Evolutionary conservation across 1,140 invertebrate genomes (phyloP).

Genomic region (Aphidius gifuensis): DNA sequence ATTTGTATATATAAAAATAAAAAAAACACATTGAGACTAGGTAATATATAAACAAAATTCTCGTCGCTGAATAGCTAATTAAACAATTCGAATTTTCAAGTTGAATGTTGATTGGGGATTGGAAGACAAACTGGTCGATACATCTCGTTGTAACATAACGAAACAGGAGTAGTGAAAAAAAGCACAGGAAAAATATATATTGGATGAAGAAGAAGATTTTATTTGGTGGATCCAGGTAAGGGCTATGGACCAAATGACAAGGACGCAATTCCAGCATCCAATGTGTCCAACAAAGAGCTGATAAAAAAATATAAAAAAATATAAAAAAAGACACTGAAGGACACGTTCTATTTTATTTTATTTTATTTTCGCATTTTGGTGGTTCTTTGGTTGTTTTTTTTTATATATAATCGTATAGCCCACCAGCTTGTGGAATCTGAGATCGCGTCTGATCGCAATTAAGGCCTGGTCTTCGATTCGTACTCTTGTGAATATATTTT

Average conservation of each 20-base stretch:
- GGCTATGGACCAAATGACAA: no score
- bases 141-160: constrained; percentile 55
- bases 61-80: constrained; percentile 45
- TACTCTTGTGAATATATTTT: constrained; percentile 39
- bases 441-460: constrained; percentile 37
- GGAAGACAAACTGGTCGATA: constrained; percentile 50
- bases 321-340: constrained; percentile 6
- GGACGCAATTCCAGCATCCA: no score
- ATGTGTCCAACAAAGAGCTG: constrained; percentile 10
- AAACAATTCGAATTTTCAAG: constrained; percentile 46
- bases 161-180: constrained; percentile 49
- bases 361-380: constrained; percentile 2
- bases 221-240: constrained; percentile 20
- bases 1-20: constrained; percentile 26
- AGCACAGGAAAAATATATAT: constrained; percentile 32
- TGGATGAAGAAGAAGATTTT: constrained; percentile 32
- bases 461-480: constrained; percentile 34
- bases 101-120: constrained; percentile 35
- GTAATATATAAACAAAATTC: constrained; percentile 13
- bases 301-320: constrained; percentile 26
- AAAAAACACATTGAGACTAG: constrained; percentile 1
- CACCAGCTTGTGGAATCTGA: constrained; percentile 34
- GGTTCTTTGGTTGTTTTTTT: constrained; percentile 1
- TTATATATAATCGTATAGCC: constrained; percentile 24
- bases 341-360: constrained; percentile 18